Evolutionary conservation across 2,888 invertebrate species (phyloP).

Genomic region (Scrobipalpa costella): DNA sequence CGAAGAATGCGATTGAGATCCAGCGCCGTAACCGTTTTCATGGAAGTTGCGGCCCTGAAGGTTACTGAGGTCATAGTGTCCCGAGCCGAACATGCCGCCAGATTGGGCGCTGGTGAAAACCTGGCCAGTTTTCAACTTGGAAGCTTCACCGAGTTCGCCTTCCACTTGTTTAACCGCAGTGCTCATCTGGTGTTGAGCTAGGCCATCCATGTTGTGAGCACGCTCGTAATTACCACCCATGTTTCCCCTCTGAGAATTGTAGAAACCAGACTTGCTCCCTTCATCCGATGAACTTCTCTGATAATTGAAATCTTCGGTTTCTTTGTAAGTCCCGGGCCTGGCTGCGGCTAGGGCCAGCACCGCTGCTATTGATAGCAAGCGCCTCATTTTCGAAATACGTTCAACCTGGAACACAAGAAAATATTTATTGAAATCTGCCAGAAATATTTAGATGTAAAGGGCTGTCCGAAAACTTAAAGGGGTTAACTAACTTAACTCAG

Average conservation of each 20-base stretch:
- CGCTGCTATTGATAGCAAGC: conserved; percentile 54
- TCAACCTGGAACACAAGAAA: conserved; percentile 45
- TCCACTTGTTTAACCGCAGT: conserved; percentile 66
- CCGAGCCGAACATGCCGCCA: conserved; percentile 67
- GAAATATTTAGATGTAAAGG: not conserved
- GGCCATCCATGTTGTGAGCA: conserved; percentile 73
- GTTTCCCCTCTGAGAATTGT: conserved; percentile 76
- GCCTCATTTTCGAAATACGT: conserved; percentile 53
- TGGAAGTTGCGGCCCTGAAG: conserved; percentile 69
- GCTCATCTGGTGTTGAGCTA: conserved; percentile 75
- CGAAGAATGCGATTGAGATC: conserved; percentile 39
- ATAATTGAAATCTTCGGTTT: conserved; percentile 75
- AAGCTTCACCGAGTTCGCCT: conserved; percentile 69
- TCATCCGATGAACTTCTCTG: conserved; percentile 75
- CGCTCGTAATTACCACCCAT: conserved; percentile 77
- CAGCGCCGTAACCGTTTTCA: conserved; percentile 47
- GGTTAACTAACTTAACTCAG: no score
- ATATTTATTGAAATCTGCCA: not conserved
- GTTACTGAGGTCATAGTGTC: conserved; percentile 62
- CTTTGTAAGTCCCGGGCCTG: conserved; percentile 68
- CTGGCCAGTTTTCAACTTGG: conserved; percentile 60
- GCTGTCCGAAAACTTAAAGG: not conserved
- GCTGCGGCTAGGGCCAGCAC: conserved; percentile 57
- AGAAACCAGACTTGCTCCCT: conserved; percentile 69
- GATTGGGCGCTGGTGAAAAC: conserved; percentile 71